Conservation (phyloP, 2,888 invertebrate species). For the Capitulum mitella region DNA sequence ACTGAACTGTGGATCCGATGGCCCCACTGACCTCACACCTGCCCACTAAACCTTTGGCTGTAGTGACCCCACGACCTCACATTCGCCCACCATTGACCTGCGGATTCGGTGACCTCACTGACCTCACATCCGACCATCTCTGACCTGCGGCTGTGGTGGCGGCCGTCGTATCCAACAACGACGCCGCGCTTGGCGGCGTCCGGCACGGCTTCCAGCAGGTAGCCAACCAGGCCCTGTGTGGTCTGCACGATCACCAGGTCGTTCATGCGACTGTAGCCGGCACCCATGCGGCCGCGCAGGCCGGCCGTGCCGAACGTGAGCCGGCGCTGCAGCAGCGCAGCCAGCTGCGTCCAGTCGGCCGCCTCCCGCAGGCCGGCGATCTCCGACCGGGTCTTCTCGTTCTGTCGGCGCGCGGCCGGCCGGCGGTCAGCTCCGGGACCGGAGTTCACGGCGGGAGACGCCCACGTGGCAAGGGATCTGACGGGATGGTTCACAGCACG, state of each 20-base stretch:
- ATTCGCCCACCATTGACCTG: too few relatives aligned
- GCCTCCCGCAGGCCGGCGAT: constrained; percentile 45
- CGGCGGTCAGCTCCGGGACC: background rate
- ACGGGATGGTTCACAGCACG: background rate
- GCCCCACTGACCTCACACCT: background rate
- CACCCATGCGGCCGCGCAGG: constrained; percentile 81
- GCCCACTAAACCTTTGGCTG: too few relatives aligned
- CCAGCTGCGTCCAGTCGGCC: constrained; percentile 49
- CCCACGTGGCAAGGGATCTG: background rate
- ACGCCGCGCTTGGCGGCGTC: constrained; percentile 61
- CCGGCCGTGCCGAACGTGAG: constrained; percentile 90
- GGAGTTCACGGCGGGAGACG: background rate
- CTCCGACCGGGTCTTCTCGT: constrained; percentile 57
- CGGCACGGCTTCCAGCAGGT: constrained; percentile 56
- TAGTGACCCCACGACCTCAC: background rate
- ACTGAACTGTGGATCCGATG: too few relatives aligned
- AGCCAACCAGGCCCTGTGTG: constrained; percentile 76
- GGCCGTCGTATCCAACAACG: constrained; percentile 85
- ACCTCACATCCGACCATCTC: constrained; percentile 26
- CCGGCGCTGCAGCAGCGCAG: constrained; percentile 58
- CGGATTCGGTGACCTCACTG: too few relatives aligned
- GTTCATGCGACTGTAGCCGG: constrained; percentile 90
- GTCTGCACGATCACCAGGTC: constrained; percentile 90
- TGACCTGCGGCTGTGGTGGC: constrained; percentile 82
- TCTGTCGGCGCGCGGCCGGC: constrained; percentile 45